Conservation (phyloP, 2,888 invertebrate genomes). For the Stenolophus ochropezus region DNA sequence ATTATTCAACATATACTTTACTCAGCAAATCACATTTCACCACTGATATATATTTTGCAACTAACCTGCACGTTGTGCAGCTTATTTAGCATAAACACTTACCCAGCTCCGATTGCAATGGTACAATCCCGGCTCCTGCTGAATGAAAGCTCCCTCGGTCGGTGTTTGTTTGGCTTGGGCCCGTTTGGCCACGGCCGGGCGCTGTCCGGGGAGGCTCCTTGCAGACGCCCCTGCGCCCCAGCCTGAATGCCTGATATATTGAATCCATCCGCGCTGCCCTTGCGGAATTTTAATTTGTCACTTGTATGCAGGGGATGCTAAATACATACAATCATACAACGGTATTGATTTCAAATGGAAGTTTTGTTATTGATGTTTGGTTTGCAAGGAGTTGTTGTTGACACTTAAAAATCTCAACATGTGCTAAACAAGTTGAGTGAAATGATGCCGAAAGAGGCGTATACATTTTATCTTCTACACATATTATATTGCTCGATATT, state of each 20-base stretch:
- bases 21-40: no score
- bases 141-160: background rate
- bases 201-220: background rate
- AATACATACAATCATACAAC: background rate
- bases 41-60: no score
- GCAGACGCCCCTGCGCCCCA: background rate
- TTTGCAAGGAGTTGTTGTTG: background rate
- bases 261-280: slow-evolving; percentile 51
- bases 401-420: no score
- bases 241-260: slow-evolving; percentile 53
- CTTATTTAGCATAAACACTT: no score
- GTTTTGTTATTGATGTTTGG: background rate
- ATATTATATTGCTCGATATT: no score
- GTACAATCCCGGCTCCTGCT: no score
- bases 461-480: no score
- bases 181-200: slow-evolving; percentile 42
- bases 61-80: no score
- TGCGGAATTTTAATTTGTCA: slow-evolving; percentile 57
- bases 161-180: slow-evolving; percentile 35
- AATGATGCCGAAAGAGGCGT: no score
- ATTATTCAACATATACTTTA: no score
- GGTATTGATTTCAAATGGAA: slow-evolving; percentile 9
- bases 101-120: no score
- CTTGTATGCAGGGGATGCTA: slow-evolving; percentile 21
- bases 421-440: no score